Evolutionary conservation across 2,888 invertebrate species (phyloP), one percentile per base, ranked within the genome.

Genomic region (Drosophila macrospina): DNA sequence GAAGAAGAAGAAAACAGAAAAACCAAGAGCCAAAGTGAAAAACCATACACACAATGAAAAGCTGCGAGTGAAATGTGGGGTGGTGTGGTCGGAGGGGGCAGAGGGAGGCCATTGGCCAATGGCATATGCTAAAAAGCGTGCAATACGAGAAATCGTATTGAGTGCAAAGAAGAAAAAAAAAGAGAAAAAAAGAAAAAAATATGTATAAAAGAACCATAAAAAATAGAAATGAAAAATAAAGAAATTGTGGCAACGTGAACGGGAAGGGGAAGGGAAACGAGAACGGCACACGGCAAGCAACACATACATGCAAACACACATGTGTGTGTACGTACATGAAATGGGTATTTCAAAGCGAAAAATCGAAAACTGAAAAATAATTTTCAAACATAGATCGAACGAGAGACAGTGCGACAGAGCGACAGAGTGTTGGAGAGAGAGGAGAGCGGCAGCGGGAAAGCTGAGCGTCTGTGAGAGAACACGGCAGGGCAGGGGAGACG

Each of bases 121-220:
- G 87, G 87, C 85, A 86, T 86, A 86, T 86, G 85, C 88, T 86
- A 87, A 89, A 85, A 88, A 85, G 89, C 84, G 88, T 86, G 88
- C 83, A 88, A 71, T 80, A 76, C 88, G 84, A 83, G 80, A 88
- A 86, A 80, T 79, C 88, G 80, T 63, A 79, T 82, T 74, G 79
- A 81, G 66, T 66, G 71, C 47, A 69, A 66, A 74, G 64, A 28
- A 3, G 20, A 20, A 56, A 70, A 67, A 74, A 66, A 66, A 77
- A 67, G 70, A 66, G 64, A 77, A 64, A 59, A 11, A 45, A 5
- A 37, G 57, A 68, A 57, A 48, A 20, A 20, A 16, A 16, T 51
- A 61, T 67, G 68, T 71, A 69, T 73, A 66, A 52, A 65, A 60
- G 66, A 61, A 56, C 51, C 55, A 24, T 51, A 64, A 41, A 13